Evolutionary conservation across 2,113 vertebrate genomes (phyloP).

Genomic region (Corydoras sp.): DNA sequence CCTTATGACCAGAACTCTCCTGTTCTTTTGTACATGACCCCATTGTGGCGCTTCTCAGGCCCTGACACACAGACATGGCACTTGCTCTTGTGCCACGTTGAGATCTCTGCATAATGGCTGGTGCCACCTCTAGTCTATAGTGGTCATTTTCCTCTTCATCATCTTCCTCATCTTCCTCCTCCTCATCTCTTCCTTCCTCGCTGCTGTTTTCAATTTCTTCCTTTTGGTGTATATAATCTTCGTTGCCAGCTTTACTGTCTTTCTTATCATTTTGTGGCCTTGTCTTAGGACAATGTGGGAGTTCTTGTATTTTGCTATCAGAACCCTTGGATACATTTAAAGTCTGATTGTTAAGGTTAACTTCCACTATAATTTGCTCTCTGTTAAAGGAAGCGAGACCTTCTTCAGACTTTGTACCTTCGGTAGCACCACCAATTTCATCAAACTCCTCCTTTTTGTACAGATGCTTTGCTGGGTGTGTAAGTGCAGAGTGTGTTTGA

Average conservation of each 20-base stretch:
- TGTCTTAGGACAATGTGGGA: constrained; percentile 48
- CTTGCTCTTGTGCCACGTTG: constrained; percentile 58
- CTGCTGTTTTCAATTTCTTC: constrained; percentile 60
- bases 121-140: constrained; percentile 62
- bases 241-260: constrained; percentile 51
- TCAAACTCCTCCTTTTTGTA: constrained; percentile 80
- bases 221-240: constrained; percentile 58
- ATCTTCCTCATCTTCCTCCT: constrained; percentile 48
- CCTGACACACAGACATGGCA: constrained; percentile 67
- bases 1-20: constrained; percentile 79
- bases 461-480: constrained; percentile 66
- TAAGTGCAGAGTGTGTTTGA: not conserved
- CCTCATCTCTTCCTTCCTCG: constrained; percentile 44
- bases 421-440: constrained; percentile 65
- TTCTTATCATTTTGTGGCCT: constrained; percentile 62
- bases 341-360: constrained; percentile 97
- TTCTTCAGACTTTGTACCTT: constrained; percentile 59
- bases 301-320: constrained; percentile 71
- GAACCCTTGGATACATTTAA: constrained; percentile 88
- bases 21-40: constrained; percentile 67
- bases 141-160: constrained; percentile 71
- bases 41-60: constrained; percentile 54
- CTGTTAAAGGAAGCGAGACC: constrained; percentile 70
- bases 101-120: constrained; percentile 56
- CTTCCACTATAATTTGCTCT: constrained; percentile 95